Evolutionary conservation across 2,113 vertebrate genomes (phyloP).

Genomic region (Megaceryle torquata): DNA sequence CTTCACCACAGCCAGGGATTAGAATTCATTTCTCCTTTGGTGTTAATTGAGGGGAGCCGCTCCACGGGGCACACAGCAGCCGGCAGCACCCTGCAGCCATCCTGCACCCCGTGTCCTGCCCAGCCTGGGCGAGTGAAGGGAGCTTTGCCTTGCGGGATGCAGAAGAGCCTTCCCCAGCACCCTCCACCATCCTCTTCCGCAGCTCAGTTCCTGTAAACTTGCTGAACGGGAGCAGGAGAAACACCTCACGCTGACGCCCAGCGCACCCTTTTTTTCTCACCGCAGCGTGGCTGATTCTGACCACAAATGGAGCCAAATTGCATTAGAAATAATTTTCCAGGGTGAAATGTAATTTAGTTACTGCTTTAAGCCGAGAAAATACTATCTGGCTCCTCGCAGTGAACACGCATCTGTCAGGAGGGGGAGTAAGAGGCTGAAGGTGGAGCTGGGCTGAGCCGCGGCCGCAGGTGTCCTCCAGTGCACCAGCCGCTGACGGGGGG

Average conservation of each 20-base stretch:
- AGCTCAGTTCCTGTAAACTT: background rate
- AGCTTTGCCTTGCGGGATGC: background rate
- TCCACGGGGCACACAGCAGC: fast-evolving
- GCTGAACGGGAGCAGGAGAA: background rate
- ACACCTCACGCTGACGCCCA: fast-evolving
- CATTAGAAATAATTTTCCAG: background rate
- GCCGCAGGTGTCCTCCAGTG: fast-evolving
- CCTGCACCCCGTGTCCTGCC: background rate
- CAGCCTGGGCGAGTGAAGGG: fast-evolving
- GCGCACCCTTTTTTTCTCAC: fast-evolving
- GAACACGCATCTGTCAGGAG: fast-evolving
- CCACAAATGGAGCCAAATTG: background rate
- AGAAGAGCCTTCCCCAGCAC: background rate
- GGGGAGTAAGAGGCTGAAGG: background rate
- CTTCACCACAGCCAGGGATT: background rate
- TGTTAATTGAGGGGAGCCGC: background rate
- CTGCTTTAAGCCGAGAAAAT: background rate
- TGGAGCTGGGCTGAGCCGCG: background rate
- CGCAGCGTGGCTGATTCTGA: background rate
- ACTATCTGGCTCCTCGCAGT: background rate
- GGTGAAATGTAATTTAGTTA: background rate
- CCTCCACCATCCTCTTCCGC: background rate
- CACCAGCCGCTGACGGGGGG: fast-evolving
- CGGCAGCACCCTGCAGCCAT: background rate
- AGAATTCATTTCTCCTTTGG: background rate